Evolutionary conservation across 2,113 vertebrate species (phyloP), one percentile per base, ranked within the genome.

Genomic region (Noturus placidus): DNA sequence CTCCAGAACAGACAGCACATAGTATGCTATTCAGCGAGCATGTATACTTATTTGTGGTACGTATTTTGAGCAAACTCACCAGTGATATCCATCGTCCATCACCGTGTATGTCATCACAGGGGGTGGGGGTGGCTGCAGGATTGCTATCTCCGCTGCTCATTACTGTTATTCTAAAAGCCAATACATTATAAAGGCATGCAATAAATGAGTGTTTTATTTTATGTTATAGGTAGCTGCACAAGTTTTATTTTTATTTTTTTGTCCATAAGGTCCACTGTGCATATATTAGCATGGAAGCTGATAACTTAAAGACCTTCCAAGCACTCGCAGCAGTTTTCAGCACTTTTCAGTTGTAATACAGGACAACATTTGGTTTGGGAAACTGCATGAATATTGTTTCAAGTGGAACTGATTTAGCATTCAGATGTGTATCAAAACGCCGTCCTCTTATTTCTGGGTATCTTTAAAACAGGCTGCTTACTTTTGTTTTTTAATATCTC

Each of bases 61-160:
- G 15, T 35, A 87, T 57, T 54, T 42, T 59, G 19, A 33, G 61
- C 10, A 77, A 89, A 56, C 96, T 93, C 91, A 98, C 97, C 96
- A 97, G 87, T n/a, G 96, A 97, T 93, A 97, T 96, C 97, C 97
- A 98, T 86, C 96, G 96, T 83, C 95, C 96, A 89, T 98, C 97
- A 89, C 97, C 97, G 70, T 97, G 96, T 78, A 86, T 91, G 88
- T 98, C 97, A 72, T 91, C 85, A 91, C 95, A 93, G 25, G 95
- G 91, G 35, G 95, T 95, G 88, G 97, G 96, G 89, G 93, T 95
- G 93, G 96, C 96, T 90, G 97, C 97, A 33, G 97, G 97, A 88
- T 98, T 98, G 86, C 87, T 86, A 46, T 96, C 95, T 42, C 91
- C 94, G 82, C 91, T 92, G 89, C 94, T 96, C 97, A 98, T 98